Base-by-base conservation (phyloP, 1,140 invertebrate species). In the Orius insidiosus region DNA sequence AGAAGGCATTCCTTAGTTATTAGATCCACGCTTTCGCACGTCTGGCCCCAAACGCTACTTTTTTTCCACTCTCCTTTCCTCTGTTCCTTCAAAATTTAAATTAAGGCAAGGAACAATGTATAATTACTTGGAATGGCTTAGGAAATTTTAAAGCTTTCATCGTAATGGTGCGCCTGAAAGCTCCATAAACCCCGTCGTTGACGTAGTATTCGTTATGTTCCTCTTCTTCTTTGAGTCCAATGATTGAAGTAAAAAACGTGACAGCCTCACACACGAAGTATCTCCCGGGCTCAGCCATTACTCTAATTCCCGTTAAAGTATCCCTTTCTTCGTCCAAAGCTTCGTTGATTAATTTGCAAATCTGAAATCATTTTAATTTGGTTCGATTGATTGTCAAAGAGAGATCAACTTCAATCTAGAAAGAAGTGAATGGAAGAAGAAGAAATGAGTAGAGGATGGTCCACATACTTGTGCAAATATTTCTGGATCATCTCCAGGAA, bases 141-240 rank as follows among this genome's bases (percentile, higher is more conserved):
- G 84, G 75, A 35, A 63, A 65, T 13, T 85, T 79, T 13, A 69
- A 63, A 82, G 66, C 98, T 92, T 65, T 98, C 93, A n/a, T n/a
- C 59, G 90, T 97, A 5, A 98, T 67, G 50, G 95, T 69, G 66
- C 86, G 92, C 68, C 98, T 98, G 69, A 98, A 98, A 24, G 89
- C 94, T 11, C 94, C 94, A 65, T 98, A 98, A 19, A 98, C 86
- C 0, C 95, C 88, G 66, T 98, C 94, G 63, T 98, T 98, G 53
- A 98, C 79, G 67, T 89, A 95, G 65, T 94, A 94, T 92, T 24
- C 24, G 24, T 4, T 24, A 4, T 24, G 24, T 4, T 24, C 24
- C 3, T 7, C 24, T 3, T 24, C 24, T 3, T 24, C 7, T 24
- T 24, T 24, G 7, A 4, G 7, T 3, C 24, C 24, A 24, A 4